Evolutionary conservation across 2,113 vertebrate species (phyloP), one percentile per base, ranked within the genome.

Genomic region (Chaetura pelagica): DNA sequence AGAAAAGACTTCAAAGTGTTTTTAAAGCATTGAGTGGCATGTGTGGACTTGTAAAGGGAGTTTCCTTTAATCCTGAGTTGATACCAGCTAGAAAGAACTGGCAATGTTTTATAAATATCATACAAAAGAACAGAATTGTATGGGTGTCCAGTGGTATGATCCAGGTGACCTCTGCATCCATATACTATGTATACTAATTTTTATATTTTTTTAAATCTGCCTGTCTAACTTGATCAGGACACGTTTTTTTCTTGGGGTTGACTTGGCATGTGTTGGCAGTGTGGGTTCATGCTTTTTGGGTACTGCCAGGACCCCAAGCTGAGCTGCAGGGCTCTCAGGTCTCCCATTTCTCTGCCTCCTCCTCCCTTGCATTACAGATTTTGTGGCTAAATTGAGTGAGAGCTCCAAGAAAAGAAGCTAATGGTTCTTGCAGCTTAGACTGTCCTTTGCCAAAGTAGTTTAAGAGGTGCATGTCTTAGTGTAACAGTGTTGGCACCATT

Each of bases 371-470:
- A 9, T 63, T 78, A 34, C 61, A 64, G 4, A 51, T 75, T 79
- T 73, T 71, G 52, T 55, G 29, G 27, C 63, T 76, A 59, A 29
- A 30, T 44, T 46, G 38, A 87, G 49, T 30, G 66, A 63, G 68
- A 77, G 79, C 83, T 81, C 42, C 73, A 84, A 87, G 67, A 87
- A 85, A 74, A 38, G 55, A 46, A 82, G 76, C 7, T 85, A 83
- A 69, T 75, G 84, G 48, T 67, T 92, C 76, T 93, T 4, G 2
- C 82, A 93, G 75, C 88, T 94, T 63, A 93, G 76, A 15, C 24
- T 80, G 9, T 44, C 75, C 84, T 96, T 81, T 93, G 96, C 90
- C 82, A 96, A 66, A 77, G 63, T 26, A 71, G 55, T 77, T 87
- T 49, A 71, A 68, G 93, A 73, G 78, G 62, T 76, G 30, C 19